These are phyloP conservation scores for Aphis gossypii DNA, from an alignment of 1,140 invertebrate species.

Conservation along the genomic window DNA sequence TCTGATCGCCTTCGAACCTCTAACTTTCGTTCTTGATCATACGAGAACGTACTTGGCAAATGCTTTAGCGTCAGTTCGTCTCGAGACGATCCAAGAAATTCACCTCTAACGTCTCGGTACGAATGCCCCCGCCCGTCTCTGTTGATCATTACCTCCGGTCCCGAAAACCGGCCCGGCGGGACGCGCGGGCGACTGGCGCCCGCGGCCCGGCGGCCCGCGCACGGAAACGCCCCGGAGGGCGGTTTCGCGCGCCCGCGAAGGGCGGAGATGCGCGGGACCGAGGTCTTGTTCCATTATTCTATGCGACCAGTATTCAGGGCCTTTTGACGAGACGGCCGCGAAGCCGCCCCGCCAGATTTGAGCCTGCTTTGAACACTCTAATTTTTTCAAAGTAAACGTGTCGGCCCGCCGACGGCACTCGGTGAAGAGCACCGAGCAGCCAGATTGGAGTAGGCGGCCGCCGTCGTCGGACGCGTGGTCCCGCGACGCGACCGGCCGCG, in stretches of 20 bases:
- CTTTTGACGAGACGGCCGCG: constrained; percentile 25
- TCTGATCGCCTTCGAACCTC: constrained; percentile 66
- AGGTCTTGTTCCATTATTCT: constrained; percentile 84
- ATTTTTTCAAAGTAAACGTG: constrained; percentile 83
- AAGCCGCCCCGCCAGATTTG: constrained; percentile 63
- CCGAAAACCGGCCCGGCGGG: constrained; percentile 70
- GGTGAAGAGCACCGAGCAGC: constrained; percentile 70
- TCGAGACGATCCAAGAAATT: constrained; percentile 81
- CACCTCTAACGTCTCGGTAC: constrained; percentile 80
- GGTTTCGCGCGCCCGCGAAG: constrained; percentile 63
- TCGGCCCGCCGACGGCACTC: constrained; percentile 72
- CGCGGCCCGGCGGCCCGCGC: too few species aligned
- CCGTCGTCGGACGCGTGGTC: constrained; percentile 64
- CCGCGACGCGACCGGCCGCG: constrained; percentile 65
- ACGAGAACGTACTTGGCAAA: constrained; percentile 85
- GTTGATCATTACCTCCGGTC: constrained; percentile 82
- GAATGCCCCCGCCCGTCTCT: constrained; percentile 77
- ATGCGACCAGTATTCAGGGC: constrained; percentile 78
- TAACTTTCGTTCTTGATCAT: constrained; percentile 84
- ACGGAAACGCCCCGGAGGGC: too few species aligned
- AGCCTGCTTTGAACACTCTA: constrained; percentile 83
- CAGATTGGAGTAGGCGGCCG: constrained; percentile 63
- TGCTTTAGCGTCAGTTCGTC: constrained; percentile 80
- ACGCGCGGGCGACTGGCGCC: too few species aligned
- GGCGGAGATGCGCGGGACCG: constrained; percentile 71